Evolutionary conservation across 2,113 vertebrate genomes (phyloP).

Genomic region (Maccullochella peelii): DNA sequence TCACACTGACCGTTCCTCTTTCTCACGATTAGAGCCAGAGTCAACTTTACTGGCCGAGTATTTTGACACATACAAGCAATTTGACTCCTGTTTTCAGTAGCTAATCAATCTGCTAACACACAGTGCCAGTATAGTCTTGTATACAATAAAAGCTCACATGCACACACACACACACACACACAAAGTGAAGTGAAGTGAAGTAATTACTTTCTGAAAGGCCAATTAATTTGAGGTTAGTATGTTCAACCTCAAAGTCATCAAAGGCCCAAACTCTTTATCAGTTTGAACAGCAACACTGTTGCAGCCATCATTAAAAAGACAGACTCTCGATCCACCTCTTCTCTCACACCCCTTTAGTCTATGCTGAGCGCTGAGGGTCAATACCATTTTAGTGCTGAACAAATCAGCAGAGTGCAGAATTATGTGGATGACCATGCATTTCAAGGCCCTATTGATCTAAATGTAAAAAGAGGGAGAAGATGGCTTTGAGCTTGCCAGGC

Average conservation of each 20-base stretch:
- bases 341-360: conserved; percentile 3
- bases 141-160: conserved; percentile 7
- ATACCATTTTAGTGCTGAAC: conserved; percentile 65
- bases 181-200: background rate
- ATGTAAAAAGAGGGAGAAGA: background rate
- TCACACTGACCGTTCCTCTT: background rate
- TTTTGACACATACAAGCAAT: background rate
- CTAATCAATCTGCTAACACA: background rate
- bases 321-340: conserved; percentile 5
- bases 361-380: conserved; percentile 47
- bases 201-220: conserved; percentile 29
- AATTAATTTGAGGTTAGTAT: conserved; percentile 3
- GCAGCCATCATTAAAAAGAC: conserved; percentile 36
- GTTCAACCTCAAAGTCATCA: conserved; percentile 25
- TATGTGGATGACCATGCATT: conserved; percentile 37
- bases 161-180: background rate
- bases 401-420: conserved; percentile 46
- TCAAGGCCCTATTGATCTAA: conserved; percentile 10
- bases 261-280: conserved; percentile 13
- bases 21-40: background rate
- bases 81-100: background rate
- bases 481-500: conserved; percentile 1
- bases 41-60: background rate
- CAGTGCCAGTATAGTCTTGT: too few species aligned
- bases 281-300: conserved; percentile 26